A percentile compares a stretch with the other conserved stretches of the same genome.
Conservation (phyloP, 2,797 vertebrate genomes). For the Centropyge bicolor region DNA sequence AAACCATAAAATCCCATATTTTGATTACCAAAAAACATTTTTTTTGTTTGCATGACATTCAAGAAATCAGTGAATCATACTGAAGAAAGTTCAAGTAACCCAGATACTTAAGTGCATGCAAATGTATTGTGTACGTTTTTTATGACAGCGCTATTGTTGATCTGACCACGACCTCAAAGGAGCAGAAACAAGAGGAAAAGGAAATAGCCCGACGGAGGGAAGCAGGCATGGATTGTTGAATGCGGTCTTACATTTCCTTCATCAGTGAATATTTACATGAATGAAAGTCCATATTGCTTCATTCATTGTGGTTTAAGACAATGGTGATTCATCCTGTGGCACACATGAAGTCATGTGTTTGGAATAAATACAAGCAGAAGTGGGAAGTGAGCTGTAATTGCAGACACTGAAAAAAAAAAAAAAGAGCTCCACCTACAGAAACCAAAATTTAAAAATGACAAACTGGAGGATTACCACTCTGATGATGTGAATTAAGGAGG, state of each 20-base stretch:
- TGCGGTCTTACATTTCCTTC: neutral
- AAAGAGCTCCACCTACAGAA: slow-evolving; percentile 44
- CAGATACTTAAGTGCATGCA: too few species aligned
- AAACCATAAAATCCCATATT: neutral
- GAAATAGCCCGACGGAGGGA: neutral
- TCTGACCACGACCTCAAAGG: neutral
- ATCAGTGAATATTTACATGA: slow-evolving; percentile 24
- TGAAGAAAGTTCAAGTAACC: neutral
- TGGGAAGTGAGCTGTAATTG: slow-evolving; percentile 32
- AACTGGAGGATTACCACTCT: slow-evolving; percentile 55
- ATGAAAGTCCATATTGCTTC: slow-evolving; percentile 7
- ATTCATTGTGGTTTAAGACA: slow-evolving; percentile 15
- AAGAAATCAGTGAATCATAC: neutral
- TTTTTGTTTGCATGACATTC: neutral
- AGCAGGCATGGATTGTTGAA: neutral
- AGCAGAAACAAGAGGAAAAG: neutral
- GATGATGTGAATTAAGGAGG: slow-evolving; percentile 51
- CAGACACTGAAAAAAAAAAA: slow-evolving; percentile 43
- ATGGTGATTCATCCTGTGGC: slow-evolving; percentile 24
- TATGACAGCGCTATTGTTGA: neutral
- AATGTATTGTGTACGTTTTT: neutral
- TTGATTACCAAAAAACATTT: neutral
- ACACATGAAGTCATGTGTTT: slow-evolving; percentile 7
- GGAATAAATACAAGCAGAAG: slow-evolving; percentile 28
- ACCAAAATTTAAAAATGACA: slow-evolving; percentile 45